Evolutionary conservation across 2,797 vertebrate species (phyloP).

Genomic region (Anabas testudineus): DNA sequence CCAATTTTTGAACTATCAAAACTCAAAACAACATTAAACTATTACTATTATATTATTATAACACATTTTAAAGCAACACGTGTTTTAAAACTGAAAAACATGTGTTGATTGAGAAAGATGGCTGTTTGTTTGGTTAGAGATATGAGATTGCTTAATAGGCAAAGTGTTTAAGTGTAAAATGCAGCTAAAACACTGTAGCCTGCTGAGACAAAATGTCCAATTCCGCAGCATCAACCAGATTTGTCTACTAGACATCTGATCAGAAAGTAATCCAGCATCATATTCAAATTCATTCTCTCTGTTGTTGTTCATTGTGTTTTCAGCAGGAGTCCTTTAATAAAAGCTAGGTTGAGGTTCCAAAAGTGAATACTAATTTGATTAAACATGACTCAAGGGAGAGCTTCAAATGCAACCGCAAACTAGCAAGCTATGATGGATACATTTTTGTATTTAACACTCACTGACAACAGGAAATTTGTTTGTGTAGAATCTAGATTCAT

Average conservation of each 20-base stretch:
- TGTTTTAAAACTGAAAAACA: no score
- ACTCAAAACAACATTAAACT: no score
- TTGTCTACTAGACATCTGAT: not conserved
- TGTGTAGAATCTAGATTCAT: not conserved
- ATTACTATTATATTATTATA: no score
- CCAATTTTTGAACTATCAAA: no score
- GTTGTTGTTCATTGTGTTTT: not conserved
- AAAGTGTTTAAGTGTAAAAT: not conserved
- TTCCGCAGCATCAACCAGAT: constrained; percentile 14
- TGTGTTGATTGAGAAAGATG: not conserved
- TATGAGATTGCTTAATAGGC: not conserved
- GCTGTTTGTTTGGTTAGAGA: not conserved
- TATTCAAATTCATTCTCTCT: not conserved
- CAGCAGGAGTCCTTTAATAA: not conserved
- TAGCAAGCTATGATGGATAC: not conserved
- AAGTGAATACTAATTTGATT: constrained; percentile 1
- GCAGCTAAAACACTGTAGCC: no score
- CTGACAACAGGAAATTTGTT: not conserved
- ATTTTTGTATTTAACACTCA: not conserved
- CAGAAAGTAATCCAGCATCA: not conserved
- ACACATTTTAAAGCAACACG: no score
- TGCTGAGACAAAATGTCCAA: constrained; percentile 17
- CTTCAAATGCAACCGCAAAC: not conserved
- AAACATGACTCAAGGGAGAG: not conserved
- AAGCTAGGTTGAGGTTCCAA: not conserved